Conservation (phyloP, 2,113 vertebrate genomes). For the Oplegnathus fasciatus region DNA sequence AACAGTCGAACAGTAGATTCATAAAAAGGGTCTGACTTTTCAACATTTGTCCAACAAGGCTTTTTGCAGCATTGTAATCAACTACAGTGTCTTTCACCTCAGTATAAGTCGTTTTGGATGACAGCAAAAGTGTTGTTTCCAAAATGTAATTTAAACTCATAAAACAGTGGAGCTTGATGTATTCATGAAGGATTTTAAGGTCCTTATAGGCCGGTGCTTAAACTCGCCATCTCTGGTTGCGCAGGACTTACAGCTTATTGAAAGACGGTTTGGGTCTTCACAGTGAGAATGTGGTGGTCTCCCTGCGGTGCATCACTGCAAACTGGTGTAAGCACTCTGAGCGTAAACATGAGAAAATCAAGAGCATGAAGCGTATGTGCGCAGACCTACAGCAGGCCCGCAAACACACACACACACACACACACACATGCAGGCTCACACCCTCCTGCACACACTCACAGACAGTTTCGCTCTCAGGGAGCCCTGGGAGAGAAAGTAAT, state of each 20-base stretch:
- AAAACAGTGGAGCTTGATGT: constrained; percentile 21
- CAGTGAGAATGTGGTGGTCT: constrained; percentile 37
- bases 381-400: constrained; percentile 34
- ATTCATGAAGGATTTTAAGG: constrained; percentile 21
- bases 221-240: constrained; percentile 30
- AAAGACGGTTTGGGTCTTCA: constrained; percentile 34
- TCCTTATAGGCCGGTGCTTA: constrained; percentile 22
- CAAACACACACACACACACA: constrained; percentile 21
- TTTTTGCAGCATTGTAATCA: constrained; percentile 14
- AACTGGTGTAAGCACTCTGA: constrained; percentile 55
- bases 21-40: neutral
- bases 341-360: constrained; percentile 71
- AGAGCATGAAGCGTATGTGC: constrained; percentile 45
- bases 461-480: constrained; percentile 42
- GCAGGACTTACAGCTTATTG: constrained; percentile 12
- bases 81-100: constrained; percentile 21
- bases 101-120: constrained; percentile 26
- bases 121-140: constrained; percentile 13
- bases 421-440: constrained; percentile 6
- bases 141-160: constrained; percentile 38
- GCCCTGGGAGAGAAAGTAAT: constrained; percentile 72
- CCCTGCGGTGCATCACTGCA: constrained; percentile 52
- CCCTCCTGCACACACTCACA: constrained; percentile 29
- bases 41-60: neutral
- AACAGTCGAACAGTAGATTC: constrained; percentile 2